Evolutionary conservation across 1,140 invertebrate species (phyloP).

Genomic region (Himalopsyche phryganea): DNA sequence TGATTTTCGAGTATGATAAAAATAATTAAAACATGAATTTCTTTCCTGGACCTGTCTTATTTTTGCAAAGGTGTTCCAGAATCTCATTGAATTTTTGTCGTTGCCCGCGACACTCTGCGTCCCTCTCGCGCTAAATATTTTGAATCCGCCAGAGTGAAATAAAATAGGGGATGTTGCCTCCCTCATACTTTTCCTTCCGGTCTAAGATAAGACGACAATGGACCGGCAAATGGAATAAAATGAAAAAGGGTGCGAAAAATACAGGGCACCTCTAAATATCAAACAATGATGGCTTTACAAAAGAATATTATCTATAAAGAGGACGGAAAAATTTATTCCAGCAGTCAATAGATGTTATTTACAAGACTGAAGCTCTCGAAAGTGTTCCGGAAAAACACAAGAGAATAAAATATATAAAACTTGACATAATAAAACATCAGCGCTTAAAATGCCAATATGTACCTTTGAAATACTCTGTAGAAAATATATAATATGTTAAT

Average conservation of each 20-base stretch:
- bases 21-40: too few relatives aligned
- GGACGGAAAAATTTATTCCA: too few relatives aligned
- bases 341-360: too few relatives aligned
- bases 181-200: conserved; percentile 28
- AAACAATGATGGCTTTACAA: background rate
- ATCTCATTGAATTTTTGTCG: conserved; percentile 30
- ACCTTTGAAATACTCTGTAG: too few relatives aligned
- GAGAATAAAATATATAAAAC: too few relatives aligned
- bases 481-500: too few relatives aligned
- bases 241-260: conserved; percentile 16
- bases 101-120: conserved; percentile 2
- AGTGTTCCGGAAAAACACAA: too few relatives aligned
- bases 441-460: too few relatives aligned
- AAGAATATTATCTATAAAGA: conserved; percentile 9
- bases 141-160: background rate
- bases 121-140: conserved; percentile 5
- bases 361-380: too few relatives aligned
- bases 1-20: too few relatives aligned
- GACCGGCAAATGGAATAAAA: conserved; percentile 33
- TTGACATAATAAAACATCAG: too few relatives aligned
- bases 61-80: conserved; percentile 1
- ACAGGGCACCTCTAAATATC: conserved; percentile 4
- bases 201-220: conserved; percentile 34
- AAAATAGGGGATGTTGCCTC: background rate
- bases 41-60: too few relatives aligned